Evolutionary conservation across 2,888 invertebrate species (phyloP), one percentile per base, ranked within the genome.

Genomic region (Sthenelais limicola): DNA sequence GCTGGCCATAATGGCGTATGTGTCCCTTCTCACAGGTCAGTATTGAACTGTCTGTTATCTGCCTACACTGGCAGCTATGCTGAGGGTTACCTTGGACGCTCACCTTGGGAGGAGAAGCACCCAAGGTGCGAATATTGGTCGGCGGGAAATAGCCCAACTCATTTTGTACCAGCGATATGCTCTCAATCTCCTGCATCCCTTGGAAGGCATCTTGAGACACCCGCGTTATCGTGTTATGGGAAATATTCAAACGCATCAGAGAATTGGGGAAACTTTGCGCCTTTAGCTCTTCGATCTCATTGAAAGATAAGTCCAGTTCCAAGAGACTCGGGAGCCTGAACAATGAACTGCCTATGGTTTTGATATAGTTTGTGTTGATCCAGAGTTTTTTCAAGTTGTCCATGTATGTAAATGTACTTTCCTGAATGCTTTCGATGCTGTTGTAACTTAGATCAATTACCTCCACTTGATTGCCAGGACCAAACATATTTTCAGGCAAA

Each of bases 251-350:
- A 24, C 7, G 15, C 26, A n/a, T 56, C 56, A 32, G 7, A n/a
- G 7, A n/a, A n/a, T n/a, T 21, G 5, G 51, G 30, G 9, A 30
- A 3, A 15, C 15, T 24, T 51, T 21, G 5, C 18, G 7, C 18
- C 5, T 7, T 5, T 35, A 56, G 2, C 21, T 35, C n/a, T 7
- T 9, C 1, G 4, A 56, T 30, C 32, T 18, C 21, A 28, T 56
- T 56, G 30, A 56, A 56, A 28, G 56, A 30, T n/a, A 56, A 24
- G 32, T 56, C 33, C 3, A 56, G 15, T 56, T 56, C 33, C 12
- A 33, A 7, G 3, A 56, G 32, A 33, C 33, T n/a, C 32, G 32
- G 2, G 3, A 32, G 3, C 15, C 15, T 18, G 7, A 24, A 18
- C 15, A 56, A 56, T 2, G 3, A 1, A 15, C 3, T 30, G 15